Conservation (phyloP, 2,797 vertebrate genomes). For the Cygnus olor region DNA sequence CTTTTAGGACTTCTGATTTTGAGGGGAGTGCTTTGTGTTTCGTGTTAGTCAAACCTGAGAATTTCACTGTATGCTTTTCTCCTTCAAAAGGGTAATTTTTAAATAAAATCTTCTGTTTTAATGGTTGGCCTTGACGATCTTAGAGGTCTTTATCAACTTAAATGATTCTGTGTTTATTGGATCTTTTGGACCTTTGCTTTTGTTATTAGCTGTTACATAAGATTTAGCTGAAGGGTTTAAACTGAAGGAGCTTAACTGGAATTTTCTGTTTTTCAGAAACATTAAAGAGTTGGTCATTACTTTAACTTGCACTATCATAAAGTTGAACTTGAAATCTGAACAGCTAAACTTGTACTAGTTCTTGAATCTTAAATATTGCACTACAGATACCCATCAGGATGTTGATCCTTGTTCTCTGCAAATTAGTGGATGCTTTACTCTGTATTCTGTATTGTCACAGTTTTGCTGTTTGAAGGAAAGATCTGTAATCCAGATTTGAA, state of each 20-base stretch:
- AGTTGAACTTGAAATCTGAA: neutral
- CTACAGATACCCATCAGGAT: neutral
- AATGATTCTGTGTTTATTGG: neutral
- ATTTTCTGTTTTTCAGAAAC: neutral
- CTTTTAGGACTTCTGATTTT: neutral
- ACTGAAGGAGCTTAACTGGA: neutral
- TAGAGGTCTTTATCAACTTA: no score
- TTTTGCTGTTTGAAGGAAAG: neutral
- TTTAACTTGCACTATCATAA: neutral
- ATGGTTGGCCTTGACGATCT: no score
- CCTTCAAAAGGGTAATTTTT: neutral
- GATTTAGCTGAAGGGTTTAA: neutral
- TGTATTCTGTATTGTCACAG: neutral
- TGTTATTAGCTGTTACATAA: neutral
- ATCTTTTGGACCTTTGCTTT: neutral
- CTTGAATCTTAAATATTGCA: neutral
- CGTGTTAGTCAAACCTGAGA: neutral
- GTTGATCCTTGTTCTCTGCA: neutral
- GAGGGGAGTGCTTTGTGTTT: neutral
- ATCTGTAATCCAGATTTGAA: neutral
- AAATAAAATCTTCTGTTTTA: neutral
- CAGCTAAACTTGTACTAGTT: neutral
- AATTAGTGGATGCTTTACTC: neutral
- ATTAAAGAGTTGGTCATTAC: neutral
- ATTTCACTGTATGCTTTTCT: neutral